Evolutionary conservation across 2,113 vertebrate species (phyloP).

Genomic region (Neogale vison): DNA sequence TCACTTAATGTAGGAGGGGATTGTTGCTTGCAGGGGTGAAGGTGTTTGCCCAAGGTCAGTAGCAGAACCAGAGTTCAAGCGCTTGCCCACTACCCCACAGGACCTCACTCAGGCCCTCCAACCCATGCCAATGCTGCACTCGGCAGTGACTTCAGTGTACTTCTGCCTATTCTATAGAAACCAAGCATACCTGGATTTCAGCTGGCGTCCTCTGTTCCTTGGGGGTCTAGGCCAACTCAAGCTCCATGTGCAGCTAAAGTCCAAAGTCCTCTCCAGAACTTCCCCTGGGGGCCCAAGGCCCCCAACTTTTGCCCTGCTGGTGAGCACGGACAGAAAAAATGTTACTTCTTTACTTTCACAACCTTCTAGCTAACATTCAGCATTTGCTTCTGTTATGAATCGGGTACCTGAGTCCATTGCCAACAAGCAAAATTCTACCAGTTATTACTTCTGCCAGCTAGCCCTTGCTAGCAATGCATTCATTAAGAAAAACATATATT

Average conservation of each 20-base stretch:
- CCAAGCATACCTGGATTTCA: not conserved
- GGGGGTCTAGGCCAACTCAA: not conserved
- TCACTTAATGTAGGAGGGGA: not conserved
- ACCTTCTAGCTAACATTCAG: not conserved
- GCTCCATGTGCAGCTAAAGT: not conserved
- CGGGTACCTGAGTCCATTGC: not conserved
- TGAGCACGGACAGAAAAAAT: not conserved
- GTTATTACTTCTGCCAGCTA: not conserved
- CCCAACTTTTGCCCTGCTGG: not conserved
- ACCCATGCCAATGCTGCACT: not conserved
- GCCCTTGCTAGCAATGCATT: not conserved
- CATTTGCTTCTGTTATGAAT: slow-evolving; percentile 30
- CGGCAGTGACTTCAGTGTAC: not conserved
- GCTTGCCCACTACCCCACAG: not conserved
- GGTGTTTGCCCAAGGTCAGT: not conserved
- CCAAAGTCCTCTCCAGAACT: not conserved
- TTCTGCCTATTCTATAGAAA: not conserved
- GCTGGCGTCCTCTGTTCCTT: not conserved
- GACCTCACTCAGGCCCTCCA: not conserved
- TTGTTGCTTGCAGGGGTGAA: not conserved
- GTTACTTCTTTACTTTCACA: slow-evolving; percentile 1
- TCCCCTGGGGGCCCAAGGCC: not conserved
- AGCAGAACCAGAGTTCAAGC: not conserved
- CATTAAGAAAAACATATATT: slow-evolving; percentile 24
- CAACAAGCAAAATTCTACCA: not conserved